Conservation (phyloP, 2,888 invertebrate genomes). For the Ormyrus rosae region DNA sequence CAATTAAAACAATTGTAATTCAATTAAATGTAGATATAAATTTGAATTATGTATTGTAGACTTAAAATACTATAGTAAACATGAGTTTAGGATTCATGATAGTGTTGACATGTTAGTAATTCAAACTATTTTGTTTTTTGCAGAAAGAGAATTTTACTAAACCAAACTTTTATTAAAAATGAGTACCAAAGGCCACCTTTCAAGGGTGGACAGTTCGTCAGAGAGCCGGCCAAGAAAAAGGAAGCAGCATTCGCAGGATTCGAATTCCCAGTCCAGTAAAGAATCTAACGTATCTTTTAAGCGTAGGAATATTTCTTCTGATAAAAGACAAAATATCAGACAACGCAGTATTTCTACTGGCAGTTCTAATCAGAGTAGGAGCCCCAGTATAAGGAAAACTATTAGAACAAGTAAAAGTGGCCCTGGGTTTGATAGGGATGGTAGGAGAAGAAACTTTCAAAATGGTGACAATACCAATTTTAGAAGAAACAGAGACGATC, state of each 20-base stretch:
- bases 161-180: constrained; percentile 55
- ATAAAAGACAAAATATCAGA: constrained; percentile 65
- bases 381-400: constrained; percentile 37
- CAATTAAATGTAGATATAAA: neutral
- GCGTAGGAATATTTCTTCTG: constrained; percentile 62
- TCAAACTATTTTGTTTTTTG: neutral
- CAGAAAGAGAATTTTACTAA: constrained; percentile 35
- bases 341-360: constrained; percentile 62
- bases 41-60: neutral
- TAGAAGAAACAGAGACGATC: constrained; percentile 48
- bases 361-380: constrained; percentile 61
- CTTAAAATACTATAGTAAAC: neutral
- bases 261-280: constrained; percentile 59
- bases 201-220: constrained; percentile 59
- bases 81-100: too few species aligned
- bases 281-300: constrained; percentile 59
- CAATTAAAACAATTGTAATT: neutral
- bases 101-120: neutral
- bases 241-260: constrained; percentile 60
- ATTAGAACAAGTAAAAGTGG: constrained; percentile 35
- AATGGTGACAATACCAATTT: constrained; percentile 54
- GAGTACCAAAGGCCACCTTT: constrained; percentile 62
- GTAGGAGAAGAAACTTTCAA: constrained; percentile 52
- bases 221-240: constrained; percentile 58
- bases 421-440: constrained; percentile 44